A percentile compares a stretch with the other conserved stretches of the same genome.
These are phyloP conservation scores for Etheostoma nigrum DNA, from an alignment of 2,797 vertebrate species.

Conservation along the genomic window DNA sequence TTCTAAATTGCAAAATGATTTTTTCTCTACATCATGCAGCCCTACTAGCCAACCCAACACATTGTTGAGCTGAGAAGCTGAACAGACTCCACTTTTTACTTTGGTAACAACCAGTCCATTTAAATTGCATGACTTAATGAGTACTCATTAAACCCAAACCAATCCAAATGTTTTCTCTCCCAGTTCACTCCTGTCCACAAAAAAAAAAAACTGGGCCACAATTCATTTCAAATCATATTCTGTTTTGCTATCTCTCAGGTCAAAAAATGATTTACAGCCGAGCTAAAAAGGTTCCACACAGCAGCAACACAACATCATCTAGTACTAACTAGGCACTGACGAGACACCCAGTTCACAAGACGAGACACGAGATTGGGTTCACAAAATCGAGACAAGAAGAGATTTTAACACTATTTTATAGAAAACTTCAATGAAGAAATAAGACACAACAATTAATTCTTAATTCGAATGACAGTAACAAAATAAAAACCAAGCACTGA, in stretches of 20 bases:
- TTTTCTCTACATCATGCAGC: no score
- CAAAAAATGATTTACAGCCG: slow-evolving; percentile 36
- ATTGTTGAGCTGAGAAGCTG: slow-evolving; percentile 34
- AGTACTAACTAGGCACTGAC: no score
- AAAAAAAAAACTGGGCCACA: neutral
- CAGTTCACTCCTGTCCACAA: slow-evolving; percentile 38
- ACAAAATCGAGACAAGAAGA: no score
- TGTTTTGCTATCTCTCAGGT: slow-evolving; percentile 18
- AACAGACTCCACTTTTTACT: slow-evolving; percentile 32
- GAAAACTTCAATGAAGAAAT: no score
- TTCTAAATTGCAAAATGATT: no score
- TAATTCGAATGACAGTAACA: no score
- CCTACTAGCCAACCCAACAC: slow-evolving; percentile 18
- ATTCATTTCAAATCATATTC: slow-evolving; percentile 26
- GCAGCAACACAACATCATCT: neutral
- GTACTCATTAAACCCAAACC: slow-evolving; percentile 42
- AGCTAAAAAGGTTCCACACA: slow-evolving; percentile 18
- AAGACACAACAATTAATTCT: no score
- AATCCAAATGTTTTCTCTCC: slow-evolving; percentile 33
- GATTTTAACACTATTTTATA: no score
- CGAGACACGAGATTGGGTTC: no score
- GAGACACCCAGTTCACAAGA: no score
- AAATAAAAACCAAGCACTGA: no score
- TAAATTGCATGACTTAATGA: slow-evolving; percentile 48
- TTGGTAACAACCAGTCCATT: slow-evolving; percentile 42